Evolutionary conservation across 2,113 vertebrate species (phyloP).

Genomic region (Talpa occidentalis): DNA sequence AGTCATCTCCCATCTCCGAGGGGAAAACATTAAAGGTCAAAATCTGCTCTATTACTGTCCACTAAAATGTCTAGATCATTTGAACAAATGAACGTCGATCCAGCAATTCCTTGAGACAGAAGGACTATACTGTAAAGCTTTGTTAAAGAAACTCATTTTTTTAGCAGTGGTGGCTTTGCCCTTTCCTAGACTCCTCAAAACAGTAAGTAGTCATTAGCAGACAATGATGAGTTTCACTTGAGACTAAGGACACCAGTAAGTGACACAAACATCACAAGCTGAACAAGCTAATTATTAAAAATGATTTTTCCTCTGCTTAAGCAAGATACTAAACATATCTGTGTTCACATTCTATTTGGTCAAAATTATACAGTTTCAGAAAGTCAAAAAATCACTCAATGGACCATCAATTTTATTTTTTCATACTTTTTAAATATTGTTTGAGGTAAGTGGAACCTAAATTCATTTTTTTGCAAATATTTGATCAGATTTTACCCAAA

Average conservation of each 20-base stretch:
- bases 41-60: neutral
- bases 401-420: neutral
- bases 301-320: neutral
- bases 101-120: neutral
- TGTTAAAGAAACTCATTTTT: neutral
- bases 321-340: neutral
- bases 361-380: neutral
- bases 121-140: neutral
- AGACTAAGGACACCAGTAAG: neutral
- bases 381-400: neutral
- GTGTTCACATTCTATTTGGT: neutral
- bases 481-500: neutral
- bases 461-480: neutral
- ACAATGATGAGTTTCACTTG: neutral
- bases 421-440: neutral
- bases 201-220: neutral
- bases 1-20: neutral
- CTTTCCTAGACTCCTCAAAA: neutral
- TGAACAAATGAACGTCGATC: neutral
- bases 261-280: neutral
- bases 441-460: neutral
- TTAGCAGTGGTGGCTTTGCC: neutral
- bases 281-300: neutral
- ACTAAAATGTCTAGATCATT: neutral
- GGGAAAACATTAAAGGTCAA: neutral